phyloP scores from a whole-genome alignment of 2,888 invertebrate species.

The Auanema sp. region DNA sequence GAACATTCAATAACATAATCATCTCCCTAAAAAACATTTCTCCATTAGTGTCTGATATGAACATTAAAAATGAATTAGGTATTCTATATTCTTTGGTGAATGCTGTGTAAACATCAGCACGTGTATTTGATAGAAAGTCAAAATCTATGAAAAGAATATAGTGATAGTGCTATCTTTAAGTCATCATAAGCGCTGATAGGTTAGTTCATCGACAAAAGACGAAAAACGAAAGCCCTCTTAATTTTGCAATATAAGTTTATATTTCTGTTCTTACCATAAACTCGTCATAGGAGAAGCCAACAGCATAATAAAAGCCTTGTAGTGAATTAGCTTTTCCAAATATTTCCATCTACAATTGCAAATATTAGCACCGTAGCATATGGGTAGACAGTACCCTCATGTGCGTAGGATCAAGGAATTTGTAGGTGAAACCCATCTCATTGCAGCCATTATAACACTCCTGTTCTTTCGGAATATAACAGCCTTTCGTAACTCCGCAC shows the following conservation, averaged over 20 bases:
- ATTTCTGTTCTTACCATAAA: background rate
- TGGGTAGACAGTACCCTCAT: too few relatives aligned
- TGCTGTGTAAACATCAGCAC: too few relatives aligned
- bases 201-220: too few relatives aligned
- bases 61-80: too few relatives aligned
- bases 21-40: conserved; percentile 22
- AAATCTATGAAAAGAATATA: too few relatives aligned
- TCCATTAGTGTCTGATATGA: background rate
- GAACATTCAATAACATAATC: conserved; percentile 43
- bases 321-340: background rate
- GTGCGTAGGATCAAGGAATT: background rate
- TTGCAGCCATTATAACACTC: conserved; percentile 22
- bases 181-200: too few relatives aligned
- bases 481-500: conserved; percentile 42
- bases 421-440: conserved; percentile 16
- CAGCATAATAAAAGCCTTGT: conserved; percentile 5
- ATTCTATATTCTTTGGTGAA: too few relatives aligned
- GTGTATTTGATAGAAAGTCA: too few relatives aligned
- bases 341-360: conserved; percentile 10
- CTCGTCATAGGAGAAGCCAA: conserved; percentile 9
- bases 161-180: too few relatives aligned
- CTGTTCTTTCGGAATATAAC: conserved; percentile 25
- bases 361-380: conserved; percentile 9
- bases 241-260: too few relatives aligned
- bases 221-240: too few relatives aligned